Conservation (phyloP, 1,140 invertebrate genomes). For the Apolygus lucorum region DNA sequence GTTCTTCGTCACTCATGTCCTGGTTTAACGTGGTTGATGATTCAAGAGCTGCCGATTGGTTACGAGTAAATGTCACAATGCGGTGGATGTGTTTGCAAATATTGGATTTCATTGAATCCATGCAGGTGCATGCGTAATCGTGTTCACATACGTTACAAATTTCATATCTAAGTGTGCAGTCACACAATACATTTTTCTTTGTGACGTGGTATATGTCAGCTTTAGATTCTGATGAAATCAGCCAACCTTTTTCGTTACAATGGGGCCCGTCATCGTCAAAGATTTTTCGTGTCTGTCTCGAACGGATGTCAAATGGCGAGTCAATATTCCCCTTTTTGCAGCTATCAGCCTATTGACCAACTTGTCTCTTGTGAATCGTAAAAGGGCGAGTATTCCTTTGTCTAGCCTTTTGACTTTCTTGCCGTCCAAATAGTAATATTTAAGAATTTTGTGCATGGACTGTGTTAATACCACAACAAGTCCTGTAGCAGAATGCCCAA, state of each 20-base stretch:
- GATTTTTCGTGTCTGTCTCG: not conserved
- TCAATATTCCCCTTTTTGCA: not conserved
- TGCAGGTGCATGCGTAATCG: not conserved
- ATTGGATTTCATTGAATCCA: not conserved
- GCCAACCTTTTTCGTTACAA: not conserved
- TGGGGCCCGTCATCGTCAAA: not conserved
- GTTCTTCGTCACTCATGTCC: no score
- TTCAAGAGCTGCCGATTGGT: no score
- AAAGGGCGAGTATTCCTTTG: not conserved
- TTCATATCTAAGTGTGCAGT: no score
- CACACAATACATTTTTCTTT: no score
- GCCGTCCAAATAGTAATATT: no score
- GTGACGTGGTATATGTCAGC: not conserved
- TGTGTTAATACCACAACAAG: not conserved
- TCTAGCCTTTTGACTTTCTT: not conserved
- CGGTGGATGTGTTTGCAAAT: not conserved
- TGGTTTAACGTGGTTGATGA: no score
- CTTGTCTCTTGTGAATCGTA: not conserved
- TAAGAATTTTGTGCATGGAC: not conserved
- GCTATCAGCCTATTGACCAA: not conserved
- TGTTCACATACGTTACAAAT: not conserved
- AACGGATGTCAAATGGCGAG: not conserved
- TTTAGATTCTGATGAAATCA: not conserved
- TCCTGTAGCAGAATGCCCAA: not conserved
- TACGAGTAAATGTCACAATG: no score